These are phyloP conservation scores for Schizothorax lantsangensis DNA, from an alignment of 2,797 vertebrate genomes.

Conservation along the genomic window DNA sequence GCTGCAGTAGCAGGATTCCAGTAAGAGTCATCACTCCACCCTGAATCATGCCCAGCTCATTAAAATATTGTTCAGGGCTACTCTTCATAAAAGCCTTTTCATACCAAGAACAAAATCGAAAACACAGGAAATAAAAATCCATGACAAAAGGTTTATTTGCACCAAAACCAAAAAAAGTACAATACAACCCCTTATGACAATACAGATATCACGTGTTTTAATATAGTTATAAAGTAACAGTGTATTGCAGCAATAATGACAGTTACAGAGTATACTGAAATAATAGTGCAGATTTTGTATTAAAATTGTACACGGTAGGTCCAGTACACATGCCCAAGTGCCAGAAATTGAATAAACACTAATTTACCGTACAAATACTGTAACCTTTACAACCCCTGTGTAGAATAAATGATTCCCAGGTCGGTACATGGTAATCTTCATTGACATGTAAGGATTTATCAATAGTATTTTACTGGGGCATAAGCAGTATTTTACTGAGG, in stretches of 20 bases:
- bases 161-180: neutral
- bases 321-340: no score
- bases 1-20: neutral
- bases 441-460: no score
- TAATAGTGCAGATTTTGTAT: neutral
- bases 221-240: neutral
- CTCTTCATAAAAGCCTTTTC: neutral
- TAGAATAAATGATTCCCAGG: no score
- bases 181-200: neutral
- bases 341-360: neutral
- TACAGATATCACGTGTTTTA: neutral
- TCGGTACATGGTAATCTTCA: no score
- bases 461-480: no score
- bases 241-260: neutral
- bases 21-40: neutral
- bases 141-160: neutral
- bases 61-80: slow-evolving; percentile 28
- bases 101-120: neutral
- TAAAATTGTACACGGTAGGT: neutral
- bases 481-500: no score
- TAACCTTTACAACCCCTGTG: neutral
- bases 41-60: neutral
- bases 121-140: neutral
- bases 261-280: neutral
- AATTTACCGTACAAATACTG: neutral